Percentiles rank a stretch among this genome's conserved stretches.
These are phyloP conservation scores for Chrysina gloriosa DNA, from an alignment of 2,888 invertebrate species.

Conservation along the genomic window DNA sequence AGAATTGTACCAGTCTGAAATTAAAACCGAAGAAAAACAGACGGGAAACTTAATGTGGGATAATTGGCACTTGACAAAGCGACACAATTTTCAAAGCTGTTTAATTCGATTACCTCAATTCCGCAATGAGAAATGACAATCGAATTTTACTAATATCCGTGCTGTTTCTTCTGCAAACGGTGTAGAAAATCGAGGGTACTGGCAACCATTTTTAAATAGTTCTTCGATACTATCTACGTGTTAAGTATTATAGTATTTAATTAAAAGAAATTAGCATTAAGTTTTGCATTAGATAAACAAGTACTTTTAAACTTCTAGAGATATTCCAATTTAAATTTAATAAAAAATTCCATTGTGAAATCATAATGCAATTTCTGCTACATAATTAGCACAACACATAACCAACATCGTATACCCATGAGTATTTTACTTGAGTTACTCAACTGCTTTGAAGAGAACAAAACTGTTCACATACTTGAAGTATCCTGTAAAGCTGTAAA, in stretches of 20 bases:
- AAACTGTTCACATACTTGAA: too few species aligned
- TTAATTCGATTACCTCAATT: conserved; percentile 29
- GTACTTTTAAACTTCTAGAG: too few species aligned
- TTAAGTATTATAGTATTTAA: not conserved
- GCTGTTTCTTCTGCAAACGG: conserved; percentile 24
- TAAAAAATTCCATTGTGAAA: too few species aligned
- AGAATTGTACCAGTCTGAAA: conserved; percentile 23
- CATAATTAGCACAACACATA: too few species aligned
- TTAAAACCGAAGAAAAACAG: conserved; percentile 36
- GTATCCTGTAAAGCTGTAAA: too few species aligned
- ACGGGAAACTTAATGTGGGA: conserved; percentile 32
- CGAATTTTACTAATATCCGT: conserved; percentile 18
- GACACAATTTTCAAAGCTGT: conserved; percentile 35
- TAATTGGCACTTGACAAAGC: conserved; percentile 38
- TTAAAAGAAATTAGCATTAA: too few species aligned
- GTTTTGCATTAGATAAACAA: too few species aligned
- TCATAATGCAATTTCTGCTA: too few species aligned
- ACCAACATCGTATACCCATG: too few species aligned
- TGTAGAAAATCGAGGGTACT: conserved; percentile 9
- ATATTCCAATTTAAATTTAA: too few species aligned
- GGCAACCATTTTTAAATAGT: not conserved
- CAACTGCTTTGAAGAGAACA: too few species aligned
- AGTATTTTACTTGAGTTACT: too few species aligned
- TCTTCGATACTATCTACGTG: not conserved
- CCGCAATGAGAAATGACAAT: conserved; percentile 34